Evolutionary conservation across 2,888 invertebrate genomes (phyloP).

Genomic region (Rhabditoides inermis): DNA sequence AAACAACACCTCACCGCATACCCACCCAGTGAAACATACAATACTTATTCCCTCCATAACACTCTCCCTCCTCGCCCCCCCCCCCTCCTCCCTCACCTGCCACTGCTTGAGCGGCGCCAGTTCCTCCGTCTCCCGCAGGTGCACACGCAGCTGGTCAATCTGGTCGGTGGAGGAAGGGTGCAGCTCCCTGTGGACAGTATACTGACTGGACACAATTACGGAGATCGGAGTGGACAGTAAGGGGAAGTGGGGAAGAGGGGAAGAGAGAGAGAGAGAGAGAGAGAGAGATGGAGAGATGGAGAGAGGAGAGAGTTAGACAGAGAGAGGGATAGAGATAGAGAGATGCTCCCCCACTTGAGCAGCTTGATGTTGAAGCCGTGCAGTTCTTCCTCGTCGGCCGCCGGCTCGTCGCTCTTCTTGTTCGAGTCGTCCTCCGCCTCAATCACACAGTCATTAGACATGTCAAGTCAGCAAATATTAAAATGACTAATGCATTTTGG

Average conservation of each 20-base stretch:
- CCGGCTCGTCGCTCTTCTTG: constrained; percentile 47
- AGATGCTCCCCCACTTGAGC: constrained; percentile 64
- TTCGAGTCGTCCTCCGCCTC: constrained; percentile 80
- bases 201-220: not conserved
- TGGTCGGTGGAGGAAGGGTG: constrained; percentile 68
- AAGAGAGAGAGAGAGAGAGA: too few relatives aligned
- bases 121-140: constrained; percentile 79
- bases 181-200: constrained; percentile 55
- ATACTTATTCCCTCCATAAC: not conserved
- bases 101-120: constrained; percentile 83
- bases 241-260: too few relatives aligned
- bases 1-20: too few relatives aligned
- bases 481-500: too few relatives aligned
- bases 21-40: constrained; percentile 59
- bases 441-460: too few relatives aligned
- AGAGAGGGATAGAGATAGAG: too few relatives aligned
- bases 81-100: constrained; percentile 60
- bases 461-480: too few relatives aligned
- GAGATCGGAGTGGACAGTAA: constrained; percentile 1
- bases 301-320: too few relatives aligned
- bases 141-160: constrained; percentile 72
- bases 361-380: constrained; percentile 83
- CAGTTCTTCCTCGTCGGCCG: constrained; percentile 63
- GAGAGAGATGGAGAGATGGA: too few relatives aligned
- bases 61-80: too few relatives aligned